A percentile compares a stretch with the other conserved stretches of the same genome.
Conservation (phyloP, 2,797 vertebrate species). For the Diglossa cyanea region DNA sequence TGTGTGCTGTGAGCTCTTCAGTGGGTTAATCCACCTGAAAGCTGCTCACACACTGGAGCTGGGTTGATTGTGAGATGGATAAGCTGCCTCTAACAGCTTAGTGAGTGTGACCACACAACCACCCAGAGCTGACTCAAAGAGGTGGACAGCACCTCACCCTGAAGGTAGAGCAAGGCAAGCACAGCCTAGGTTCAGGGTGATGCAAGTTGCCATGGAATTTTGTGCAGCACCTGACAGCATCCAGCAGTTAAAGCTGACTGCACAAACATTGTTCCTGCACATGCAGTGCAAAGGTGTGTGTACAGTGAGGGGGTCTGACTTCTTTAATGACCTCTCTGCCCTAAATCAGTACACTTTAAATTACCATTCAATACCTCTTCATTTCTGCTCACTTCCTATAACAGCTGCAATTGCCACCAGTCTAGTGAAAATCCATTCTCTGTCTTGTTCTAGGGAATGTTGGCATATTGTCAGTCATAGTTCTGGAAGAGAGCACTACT, state of each 20-base stretch:
- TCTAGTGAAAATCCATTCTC: not conserved
- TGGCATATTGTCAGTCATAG: not conserved
- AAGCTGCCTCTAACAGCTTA: not conserved
- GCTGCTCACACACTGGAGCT: not conserved
- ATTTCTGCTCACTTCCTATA: not conserved
- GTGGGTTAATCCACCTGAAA: not conserved
- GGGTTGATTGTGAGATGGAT: not conserved
- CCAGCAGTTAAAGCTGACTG: not conserved
- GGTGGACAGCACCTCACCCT: not conserved
- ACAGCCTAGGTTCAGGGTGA: not conserved
- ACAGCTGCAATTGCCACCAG: not conserved
- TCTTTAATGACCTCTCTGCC: not conserved
- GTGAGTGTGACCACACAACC: not conserved
- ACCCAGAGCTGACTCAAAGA: not conserved
- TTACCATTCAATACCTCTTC: not conserved
- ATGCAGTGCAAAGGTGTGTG: fast-evolving
- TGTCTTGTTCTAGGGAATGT: not conserved
- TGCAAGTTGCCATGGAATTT: not conserved
- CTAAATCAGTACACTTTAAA: not conserved
- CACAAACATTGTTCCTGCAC: not conserved
- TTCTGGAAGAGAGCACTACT: not conserved
- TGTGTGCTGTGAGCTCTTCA: not conserved
- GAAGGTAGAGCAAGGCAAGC: not conserved
- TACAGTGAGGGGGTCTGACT: not conserved
- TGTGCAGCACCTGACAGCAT: not conserved